Percentiles rank a stretch among this genome's conserved stretches.
These are phyloP conservation scores for Catagonus wagneri DNA, from an alignment of 2,113 vertebrate species.

Conservation along the genomic window DNA sequence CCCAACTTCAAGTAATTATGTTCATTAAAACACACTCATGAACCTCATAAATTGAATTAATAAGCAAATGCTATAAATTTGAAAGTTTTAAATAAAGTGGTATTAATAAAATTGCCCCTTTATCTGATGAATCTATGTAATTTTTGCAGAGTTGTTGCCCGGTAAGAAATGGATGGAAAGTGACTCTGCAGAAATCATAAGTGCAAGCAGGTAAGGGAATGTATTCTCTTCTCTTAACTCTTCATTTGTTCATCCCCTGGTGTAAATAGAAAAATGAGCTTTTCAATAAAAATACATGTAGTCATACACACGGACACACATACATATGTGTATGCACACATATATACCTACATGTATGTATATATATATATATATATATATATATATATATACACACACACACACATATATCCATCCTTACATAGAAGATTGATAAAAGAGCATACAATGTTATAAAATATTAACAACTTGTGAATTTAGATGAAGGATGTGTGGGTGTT, in stretches of 20 bases:
- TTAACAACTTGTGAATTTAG: background rate
- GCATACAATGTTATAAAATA: background rate
- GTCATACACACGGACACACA: background rate
- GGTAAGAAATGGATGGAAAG: background rate
- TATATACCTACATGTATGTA: too few relatives aligned
- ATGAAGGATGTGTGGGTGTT: background rate
- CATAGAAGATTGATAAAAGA: background rate
- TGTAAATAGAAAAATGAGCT: background rate
- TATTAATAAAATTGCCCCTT: background rate
- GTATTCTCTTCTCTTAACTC: background rate
- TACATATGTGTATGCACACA: background rate
- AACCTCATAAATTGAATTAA: background rate
- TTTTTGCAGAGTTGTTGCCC: conserved; percentile 1
- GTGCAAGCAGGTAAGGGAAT: background rate
- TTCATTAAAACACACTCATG: background rate
- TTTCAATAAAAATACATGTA: background rate
- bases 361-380: background rate
- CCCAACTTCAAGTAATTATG: background rate
- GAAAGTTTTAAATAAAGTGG: background rate
- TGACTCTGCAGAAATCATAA: background rate
- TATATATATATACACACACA: background rate
- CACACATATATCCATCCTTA: background rate
- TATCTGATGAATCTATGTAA: background rate
- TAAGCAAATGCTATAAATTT: background rate
- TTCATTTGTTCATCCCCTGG: background rate